phyloP scores from a whole-genome alignment of 2,113 vertebrate species.

The Ptychochromis oligacanthus region DNA sequence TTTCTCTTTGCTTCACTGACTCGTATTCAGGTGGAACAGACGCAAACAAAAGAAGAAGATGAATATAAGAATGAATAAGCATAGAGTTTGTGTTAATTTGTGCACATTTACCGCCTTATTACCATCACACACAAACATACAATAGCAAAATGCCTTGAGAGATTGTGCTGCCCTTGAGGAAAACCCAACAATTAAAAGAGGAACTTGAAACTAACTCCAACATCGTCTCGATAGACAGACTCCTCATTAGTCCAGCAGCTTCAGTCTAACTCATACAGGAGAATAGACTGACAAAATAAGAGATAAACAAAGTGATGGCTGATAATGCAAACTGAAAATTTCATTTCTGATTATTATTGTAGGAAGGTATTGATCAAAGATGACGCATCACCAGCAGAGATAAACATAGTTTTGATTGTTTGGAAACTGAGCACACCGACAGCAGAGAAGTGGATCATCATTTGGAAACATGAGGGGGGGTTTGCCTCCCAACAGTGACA shows the following conservation, averaged over 20 bases:
- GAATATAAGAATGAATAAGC: constrained; percentile 13
- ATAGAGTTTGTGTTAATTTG: constrained; percentile 18
- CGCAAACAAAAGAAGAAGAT: not conserved
- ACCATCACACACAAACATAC: not conserved
- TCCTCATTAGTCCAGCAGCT: not conserved
- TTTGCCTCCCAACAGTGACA: not conserved
- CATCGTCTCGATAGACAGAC: not conserved
- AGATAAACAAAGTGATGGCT: not conserved
- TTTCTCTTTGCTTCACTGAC: constrained; percentile 27
- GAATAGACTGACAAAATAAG: not conserved
- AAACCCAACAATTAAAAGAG: not conserved
- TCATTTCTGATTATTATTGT: not conserved
- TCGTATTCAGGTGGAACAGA: constrained; percentile 17
- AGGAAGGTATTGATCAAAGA: not conserved
- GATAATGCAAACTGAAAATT: not conserved
- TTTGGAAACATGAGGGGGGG: not conserved
- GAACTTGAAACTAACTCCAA: not conserved
- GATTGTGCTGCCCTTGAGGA: not conserved
- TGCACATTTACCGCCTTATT: constrained; percentile 14
- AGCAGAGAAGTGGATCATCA: not conserved
- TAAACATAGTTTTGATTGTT: not conserved
- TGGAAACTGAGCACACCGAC: not conserved
- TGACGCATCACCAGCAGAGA: not conserved
- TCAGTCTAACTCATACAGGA: not conserved
- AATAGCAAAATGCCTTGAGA: not conserved